Evolutionary conservation across 2,888 invertebrate species (phyloP).

Genomic region (Pandemis cinnamomeana): DNA sequence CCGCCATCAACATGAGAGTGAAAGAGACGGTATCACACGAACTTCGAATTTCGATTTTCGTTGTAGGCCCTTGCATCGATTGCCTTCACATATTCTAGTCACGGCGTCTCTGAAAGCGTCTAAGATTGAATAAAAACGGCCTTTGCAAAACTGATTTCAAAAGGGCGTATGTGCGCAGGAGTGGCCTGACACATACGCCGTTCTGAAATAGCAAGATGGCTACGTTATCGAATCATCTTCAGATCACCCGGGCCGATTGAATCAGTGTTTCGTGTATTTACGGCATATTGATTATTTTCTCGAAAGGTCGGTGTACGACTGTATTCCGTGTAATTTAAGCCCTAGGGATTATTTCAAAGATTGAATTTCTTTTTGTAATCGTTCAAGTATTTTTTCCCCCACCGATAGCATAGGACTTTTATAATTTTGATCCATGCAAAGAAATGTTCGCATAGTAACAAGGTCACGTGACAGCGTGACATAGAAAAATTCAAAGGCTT

Average conservation of each 20-base stretch:
- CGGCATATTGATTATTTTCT: slow-evolving; percentile 10
- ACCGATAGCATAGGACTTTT: too few relatives aligned
- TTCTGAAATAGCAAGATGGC: background rate
- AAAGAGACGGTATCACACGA: too few relatives aligned
- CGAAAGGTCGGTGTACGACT: background rate
- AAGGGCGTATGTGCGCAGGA: background rate
- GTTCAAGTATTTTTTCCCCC: too few relatives aligned
- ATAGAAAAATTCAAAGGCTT: too few relatives aligned
- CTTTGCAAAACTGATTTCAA: background rate
- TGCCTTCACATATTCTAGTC: slow-evolving; percentile 9
- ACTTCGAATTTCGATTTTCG: too few relatives aligned
- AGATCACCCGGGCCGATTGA: slow-evolving; percentile 14
- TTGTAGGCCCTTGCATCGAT: background rate
- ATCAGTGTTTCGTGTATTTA: slow-evolving; percentile 11
- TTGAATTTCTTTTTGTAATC: too few relatives aligned
- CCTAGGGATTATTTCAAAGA: background rate
- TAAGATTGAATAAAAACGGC: slow-evolving; percentile 19
- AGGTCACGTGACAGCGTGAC: too few relatives aligned
- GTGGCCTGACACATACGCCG: background rate
- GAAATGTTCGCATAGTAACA: too few relatives aligned
- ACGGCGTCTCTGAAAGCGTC: slow-evolving; percentile 13
- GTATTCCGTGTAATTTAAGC: background rate
- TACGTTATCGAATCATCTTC: slow-evolving; percentile 17
- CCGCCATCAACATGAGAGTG: too few relatives aligned
- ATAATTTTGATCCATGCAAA: too few relatives aligned